Evolutionary conservation across 1,140 invertebrate species (phyloP).

Genomic region (Antheraea mylitta): DNA sequence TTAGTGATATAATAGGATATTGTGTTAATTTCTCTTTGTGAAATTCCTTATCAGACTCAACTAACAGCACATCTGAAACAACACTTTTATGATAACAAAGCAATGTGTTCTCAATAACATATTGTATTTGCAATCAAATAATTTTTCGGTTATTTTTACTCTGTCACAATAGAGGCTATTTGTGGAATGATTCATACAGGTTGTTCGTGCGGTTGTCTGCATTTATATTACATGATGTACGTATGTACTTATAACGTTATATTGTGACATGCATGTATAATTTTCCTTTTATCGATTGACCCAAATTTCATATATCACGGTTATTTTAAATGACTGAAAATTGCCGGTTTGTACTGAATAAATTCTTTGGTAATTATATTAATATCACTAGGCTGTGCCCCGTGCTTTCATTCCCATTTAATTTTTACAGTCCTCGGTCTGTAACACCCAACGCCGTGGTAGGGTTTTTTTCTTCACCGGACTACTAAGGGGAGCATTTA

Average conservation of each 20-base stretch:
- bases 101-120: neutral
- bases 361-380: neutral
- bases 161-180: constrained; percentile 25
- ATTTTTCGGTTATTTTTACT: constrained; percentile 41
- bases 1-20: too few species aligned
- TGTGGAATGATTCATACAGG: constrained; percentile 30
- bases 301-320: neutral
- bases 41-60: too few species aligned
- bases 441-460: too few species aligned
- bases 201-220: constrained; percentile 21
- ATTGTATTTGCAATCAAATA: constrained; percentile 30
- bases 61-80: constrained; percentile 20
- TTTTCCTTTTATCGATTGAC: neutral
- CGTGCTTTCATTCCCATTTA: too few species aligned
- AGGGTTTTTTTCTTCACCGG: too few species aligned
- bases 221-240: constrained; percentile 11
- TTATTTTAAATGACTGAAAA: neutral
- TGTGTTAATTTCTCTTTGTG: too few species aligned
- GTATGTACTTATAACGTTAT: constrained; percentile 21
- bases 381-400: too few species aligned
- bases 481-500: too few species aligned
- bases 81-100: constrained; percentile 8
- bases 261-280: constrained; percentile 26
- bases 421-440: too few species aligned
- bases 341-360: neutral